Conservation (phyloP, 2,113 vertebrate species). For the Ctenodactylus gundi region DNA sequence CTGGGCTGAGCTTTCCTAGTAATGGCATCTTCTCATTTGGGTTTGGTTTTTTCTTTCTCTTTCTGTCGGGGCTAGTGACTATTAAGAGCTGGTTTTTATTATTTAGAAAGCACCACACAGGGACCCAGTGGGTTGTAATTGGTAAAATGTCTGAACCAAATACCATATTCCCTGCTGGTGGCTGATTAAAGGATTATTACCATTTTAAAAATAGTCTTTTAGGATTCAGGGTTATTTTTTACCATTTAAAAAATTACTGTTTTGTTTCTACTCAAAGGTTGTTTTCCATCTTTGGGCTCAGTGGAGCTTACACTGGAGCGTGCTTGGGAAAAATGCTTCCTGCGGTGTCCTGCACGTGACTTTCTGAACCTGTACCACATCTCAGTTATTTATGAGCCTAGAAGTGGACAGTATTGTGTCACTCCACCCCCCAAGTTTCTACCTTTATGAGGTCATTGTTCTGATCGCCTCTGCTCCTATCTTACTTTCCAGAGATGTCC, state of each 20-base stretch:
- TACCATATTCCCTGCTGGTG: conserved; percentile 53
- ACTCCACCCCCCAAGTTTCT: not conserved
- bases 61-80: conserved; percentile 37
- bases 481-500: not conserved
- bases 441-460: not conserved
- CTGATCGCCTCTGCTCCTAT: not conserved
- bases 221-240: conserved; percentile 38
- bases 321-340: not conserved
- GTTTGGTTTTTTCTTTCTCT: conserved; percentile 52
- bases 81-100: conserved; percentile 65
- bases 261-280: conserved; percentile 52
- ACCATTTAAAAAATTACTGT: conserved; percentile 62
- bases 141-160: conserved; percentile 73
- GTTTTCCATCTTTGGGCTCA: conserved; percentile 25
- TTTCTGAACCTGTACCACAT: not conserved
- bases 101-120: conserved; percentile 64
- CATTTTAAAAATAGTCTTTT: conserved; percentile 67
- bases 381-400: not conserved
- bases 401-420: not conserved
- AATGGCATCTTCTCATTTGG: conserved; percentile 2
- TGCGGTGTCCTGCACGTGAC: not conserved
- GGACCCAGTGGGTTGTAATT: conserved; percentile 71
- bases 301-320: not conserved
- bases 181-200: conserved; percentile 73
- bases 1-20: not conserved